Base-by-base conservation (phyloP, 2,113 vertebrate genomes). In the Pantherophis guttatus region DNA sequence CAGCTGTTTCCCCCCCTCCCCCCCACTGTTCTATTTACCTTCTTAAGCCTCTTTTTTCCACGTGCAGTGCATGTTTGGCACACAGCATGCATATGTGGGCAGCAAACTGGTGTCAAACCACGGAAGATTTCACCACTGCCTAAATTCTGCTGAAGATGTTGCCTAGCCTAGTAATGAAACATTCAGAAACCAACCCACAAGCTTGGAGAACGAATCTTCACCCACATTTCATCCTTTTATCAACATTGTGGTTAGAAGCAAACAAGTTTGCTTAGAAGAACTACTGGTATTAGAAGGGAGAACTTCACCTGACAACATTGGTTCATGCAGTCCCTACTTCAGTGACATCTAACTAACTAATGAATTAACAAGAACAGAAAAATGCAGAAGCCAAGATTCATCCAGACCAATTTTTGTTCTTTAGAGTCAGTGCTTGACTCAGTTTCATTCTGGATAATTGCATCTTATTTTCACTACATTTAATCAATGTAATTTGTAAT, bases 401-500 rank as follows among this genome's bases (percentile, higher is more conserved):
- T 54, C 24, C 23, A 21, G 12, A 48, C 17, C 23, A 23, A 65
- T 58, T 90, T 1, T 33, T 87, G 86, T 88, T 95, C 5, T 29
- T 94, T 65, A 85, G 3, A 55, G 33, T 44, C 75, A 12, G 19
- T 21, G 23, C 93, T 89, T 0, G 3, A 39, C 0, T 0, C 11
- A n/a, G 92, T 91, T 96, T 0, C 33, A 93, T 88, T 88, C 90
- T 58, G 24, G 86, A 12, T 91, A 93, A 86, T 29, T 92, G 29
- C 91, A 93, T 89, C 3, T 1, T 96, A 7, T 90, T 52, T 54
- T 44, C 88, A 0, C 0, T 1, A 58, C 12, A 93, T 93, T 94
- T 93, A 59, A 92, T 89, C 65, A 88, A 88, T 81, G 57, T 1
- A 0, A 90, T 93, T 94, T 95, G 8, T 21, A 93, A 86, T 54